Evolutionary conservation across 2,797 vertebrate genomes (phyloP).

Genomic region (Phylloscopus collybita): DNA sequence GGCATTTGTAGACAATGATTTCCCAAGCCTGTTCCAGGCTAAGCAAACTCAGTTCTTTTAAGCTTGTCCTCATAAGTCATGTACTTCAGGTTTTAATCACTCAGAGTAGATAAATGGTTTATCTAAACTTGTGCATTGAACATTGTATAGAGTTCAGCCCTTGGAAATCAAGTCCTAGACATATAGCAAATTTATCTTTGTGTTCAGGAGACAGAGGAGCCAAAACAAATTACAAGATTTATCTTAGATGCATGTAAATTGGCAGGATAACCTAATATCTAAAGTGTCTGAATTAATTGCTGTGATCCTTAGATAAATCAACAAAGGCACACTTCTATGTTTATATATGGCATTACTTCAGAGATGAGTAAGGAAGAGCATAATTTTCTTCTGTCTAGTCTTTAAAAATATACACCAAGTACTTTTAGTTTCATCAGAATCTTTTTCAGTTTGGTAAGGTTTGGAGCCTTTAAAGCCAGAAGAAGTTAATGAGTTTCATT

Average conservation of each 20-base stretch:
- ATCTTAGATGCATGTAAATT: conserved; percentile 20
- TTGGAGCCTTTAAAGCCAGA: background rate
- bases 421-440: background rate
- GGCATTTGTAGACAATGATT: background rate
- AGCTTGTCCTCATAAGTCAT: background rate
- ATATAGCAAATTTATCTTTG: background rate
- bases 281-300: conserved; percentile 23
- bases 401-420: background rate
- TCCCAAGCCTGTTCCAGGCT: background rate
- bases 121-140: background rate
- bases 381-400: background rate
- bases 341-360: background rate
- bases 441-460: background rate
- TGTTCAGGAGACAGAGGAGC: background rate
- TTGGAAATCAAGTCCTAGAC: background rate
- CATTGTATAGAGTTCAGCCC: background rate
- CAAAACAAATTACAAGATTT: conserved; percentile 22
- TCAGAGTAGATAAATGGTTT: background rate
- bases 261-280: background rate
- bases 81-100: background rate
- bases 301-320: conserved; percentile 4
- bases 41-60: background rate
- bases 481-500: background rate
- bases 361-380: background rate
- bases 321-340: background rate